Base-by-base conservation (phyloP, 2,113 vertebrate genomes). In the Carlito syrichta region DNA sequence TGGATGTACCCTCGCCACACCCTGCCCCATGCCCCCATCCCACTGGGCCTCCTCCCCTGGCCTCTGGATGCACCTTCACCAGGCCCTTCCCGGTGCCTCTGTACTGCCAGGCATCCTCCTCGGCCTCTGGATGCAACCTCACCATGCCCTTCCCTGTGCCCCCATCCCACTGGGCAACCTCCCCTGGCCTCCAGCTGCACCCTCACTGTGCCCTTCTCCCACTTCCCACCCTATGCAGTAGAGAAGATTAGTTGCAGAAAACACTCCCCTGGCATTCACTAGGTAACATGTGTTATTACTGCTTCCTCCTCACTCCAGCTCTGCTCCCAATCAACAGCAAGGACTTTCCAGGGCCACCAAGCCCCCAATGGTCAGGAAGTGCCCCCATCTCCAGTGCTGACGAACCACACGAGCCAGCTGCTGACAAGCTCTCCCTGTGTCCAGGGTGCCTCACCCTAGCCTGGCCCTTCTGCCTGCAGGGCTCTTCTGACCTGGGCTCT, bases 241-340 rank as follows among this genome's bases (percentile, higher is more conserved):
- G 14, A 0, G 9, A 50, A 85, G 45, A n/a, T 32, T 11, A 22
- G 23, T 30, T 19, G 16, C 2, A 56, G 63, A 79, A 89, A 90
- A 84, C 2, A 20, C 30, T 8, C 10, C 4, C 63, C 62, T 16
- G 5, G 38, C 77, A 22, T 19, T 35, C 0, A 0, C 1, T 0
- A 3, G 14, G 30, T 22, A 48, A 62, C 8, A 16, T 8, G 0
- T 7, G 7, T 14, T n/a, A 2, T 19, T 4, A 5, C 48, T 8
- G 25, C 8, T 43, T 9, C 6, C 20, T 10, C 43, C 8, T n/a
- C n/a, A n/a, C n/a, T n/a, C n/a, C n/a, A n/a, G 11, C 22, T 30
- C 14, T 56, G 14, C 19, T 32, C 69, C 58, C 13, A 8, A 13
- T 3, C 10, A 56, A 73, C 38, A 63, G 54, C 38, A 19, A 38